Base-by-base conservation (phyloP, 2,888 invertebrate species). In the Endotricha flammealis region DNA sequence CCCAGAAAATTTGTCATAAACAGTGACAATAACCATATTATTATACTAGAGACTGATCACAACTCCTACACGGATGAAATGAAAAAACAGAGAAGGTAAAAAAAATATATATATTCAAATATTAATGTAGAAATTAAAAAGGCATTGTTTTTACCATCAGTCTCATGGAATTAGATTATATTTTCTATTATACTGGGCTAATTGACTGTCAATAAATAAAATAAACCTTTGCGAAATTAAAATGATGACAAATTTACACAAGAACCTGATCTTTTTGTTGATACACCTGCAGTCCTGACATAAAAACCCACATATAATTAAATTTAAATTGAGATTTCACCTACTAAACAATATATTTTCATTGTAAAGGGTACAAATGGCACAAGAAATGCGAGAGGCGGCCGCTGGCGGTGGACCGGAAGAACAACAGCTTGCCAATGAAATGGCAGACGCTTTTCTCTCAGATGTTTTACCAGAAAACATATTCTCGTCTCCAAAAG, bases 51-150 rank as follows among this genome's bases (percentile, higher is more conserved):
- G 81, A 97, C 98, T 7, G 99, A 99, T 76, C 98, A 99, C 72
- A 99, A 98, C 72, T 94, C 99, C 0, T 99, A 98, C 70, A 99
- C 99, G 0, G 98, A 98, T 55, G 95, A 97, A 51, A 97, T 97
- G 28, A 99, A 99, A 70, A 93, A 92, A 57, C 95, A 95, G 55
- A 90, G 97, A 48, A 88, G 90, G 87, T 87, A 65, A 57, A 12
- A 12, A 17, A 29, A 36, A 16, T 37, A 23, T 28, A 29, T 44
- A 13, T n/a, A n/a, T n/a, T n/a, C n/a, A n/a, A n/a, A n/a, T n/a
- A n/a, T n/a, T n/a, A n/a, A n/a, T n/a, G n/a, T n/a, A n/a, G n/a
- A n/a, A n/a, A n/a, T n/a, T n/a, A n/a, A n/a, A n/a, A n/a, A n/a
- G n/a, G n/a, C n/a, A n/a, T n/a, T n/a, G n/a, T n/a, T n/a, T n/a